phyloP scores from a whole-genome alignment of 2,888 invertebrate genomes.

The Romanomermis culicivorax region DNA sequence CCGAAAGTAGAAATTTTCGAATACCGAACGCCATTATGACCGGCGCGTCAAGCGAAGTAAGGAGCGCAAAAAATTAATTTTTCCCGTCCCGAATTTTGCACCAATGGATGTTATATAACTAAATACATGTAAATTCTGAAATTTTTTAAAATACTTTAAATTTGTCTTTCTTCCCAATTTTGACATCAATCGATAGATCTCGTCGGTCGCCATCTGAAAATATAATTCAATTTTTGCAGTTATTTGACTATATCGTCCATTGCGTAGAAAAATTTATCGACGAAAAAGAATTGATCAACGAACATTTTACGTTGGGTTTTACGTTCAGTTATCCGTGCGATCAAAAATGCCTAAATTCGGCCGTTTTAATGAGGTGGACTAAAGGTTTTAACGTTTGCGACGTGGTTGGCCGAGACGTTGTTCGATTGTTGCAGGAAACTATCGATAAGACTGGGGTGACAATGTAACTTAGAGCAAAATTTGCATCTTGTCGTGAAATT shows the following conservation, averaged over 20 bases:
- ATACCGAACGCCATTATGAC: conserved; percentile 80
- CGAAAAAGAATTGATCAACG: conserved; percentile 51
- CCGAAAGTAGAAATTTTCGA: conserved; percentile 84
- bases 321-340: conserved; percentile 81
- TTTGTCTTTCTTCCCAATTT: too few species aligned
- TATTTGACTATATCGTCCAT: conserved; percentile 83
- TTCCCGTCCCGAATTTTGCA: neutral
- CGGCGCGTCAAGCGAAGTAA: conserved; percentile 48
- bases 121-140: too few species aligned
- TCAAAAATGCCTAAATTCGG: conserved; percentile 65
- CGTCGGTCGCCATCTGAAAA: too few species aligned
- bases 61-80: conserved; percentile 3
- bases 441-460: conserved; percentile 58
- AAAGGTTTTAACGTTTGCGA: conserved; percentile 83
- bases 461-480: conserved; percentile 25
- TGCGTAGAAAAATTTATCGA: conserved; percentile 72
- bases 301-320: conserved; percentile 67
- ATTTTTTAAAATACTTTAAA: too few species aligned
- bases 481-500: conserved; percentile 8
- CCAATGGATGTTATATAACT: neutral
- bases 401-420: conserved; percentile 70
- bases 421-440: conserved; percentile 60
- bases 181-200: too few species aligned
- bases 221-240: conserved; percentile 35
- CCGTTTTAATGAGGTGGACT: conserved; percentile 58